phyloP scores from a whole-genome alignment of 2,113 vertebrate genomes.

The Hassar affinis region DNA sequence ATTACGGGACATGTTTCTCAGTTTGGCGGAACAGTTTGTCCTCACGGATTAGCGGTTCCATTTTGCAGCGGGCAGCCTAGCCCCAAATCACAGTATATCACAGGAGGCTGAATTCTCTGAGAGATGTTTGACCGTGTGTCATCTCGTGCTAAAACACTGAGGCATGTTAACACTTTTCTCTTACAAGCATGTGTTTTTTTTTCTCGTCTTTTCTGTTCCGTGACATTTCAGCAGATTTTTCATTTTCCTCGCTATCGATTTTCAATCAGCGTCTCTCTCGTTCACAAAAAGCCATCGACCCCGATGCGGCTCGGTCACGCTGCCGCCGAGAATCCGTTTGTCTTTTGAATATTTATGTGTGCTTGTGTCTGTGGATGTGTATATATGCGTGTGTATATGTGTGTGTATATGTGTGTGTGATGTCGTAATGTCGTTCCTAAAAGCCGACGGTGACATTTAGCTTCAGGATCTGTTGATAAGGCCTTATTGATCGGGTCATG shows the following conservation, averaged over 20 bases:
- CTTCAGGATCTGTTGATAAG: conserved; percentile 59
- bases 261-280: conserved; percentile 65
- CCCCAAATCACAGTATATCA: not conserved
- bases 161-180: conserved; percentile 5
- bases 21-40: no score
- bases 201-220: conserved; percentile 34
- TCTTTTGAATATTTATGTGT: conserved; percentile 35
- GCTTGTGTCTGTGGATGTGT: no score
- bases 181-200: conserved; percentile 17
- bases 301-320: not conserved
- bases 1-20: not conserved
- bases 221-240: conserved; percentile 62
- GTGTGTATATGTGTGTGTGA: not conserved
- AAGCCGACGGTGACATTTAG: conserved; percentile 55
- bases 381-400: not conserved
- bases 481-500: conserved; percentile 54
- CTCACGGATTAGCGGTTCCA: not conserved
- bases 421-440: conserved; percentile 10
- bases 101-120: not conserved
- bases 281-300: conserved; percentile 66
- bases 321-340: not conserved
- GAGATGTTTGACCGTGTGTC: not conserved
- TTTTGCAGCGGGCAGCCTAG: not conserved
- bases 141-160: conserved; percentile 4
- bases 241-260: conserved; percentile 65